These are phyloP conservation scores for Antitype chi DNA, from an alignment of 2,888 invertebrate genomes.

Conservation along the genomic window DNA sequence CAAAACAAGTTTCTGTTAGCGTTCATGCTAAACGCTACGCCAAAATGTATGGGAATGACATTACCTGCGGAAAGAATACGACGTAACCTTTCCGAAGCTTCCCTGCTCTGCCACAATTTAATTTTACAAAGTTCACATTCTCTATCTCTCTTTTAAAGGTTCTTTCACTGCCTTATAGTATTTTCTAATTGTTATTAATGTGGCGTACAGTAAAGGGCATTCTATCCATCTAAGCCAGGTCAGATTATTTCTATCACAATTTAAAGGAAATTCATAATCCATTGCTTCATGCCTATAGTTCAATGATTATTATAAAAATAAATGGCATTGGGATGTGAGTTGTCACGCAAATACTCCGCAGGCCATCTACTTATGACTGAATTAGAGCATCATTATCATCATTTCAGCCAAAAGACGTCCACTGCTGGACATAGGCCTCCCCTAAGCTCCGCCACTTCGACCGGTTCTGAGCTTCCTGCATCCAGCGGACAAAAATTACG, in stretches of 20 bases:
- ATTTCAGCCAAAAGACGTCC: no score
- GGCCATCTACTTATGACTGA: background rate
- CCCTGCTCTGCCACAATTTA: background rate
- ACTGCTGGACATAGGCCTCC: no score
- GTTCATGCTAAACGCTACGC: no score
- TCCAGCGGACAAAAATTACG: no score
- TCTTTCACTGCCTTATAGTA: background rate
- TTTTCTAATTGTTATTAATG: background rate
- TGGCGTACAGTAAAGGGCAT: background rate
- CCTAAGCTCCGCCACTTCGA: no score
- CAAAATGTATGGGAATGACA: no score
- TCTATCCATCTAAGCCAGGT: no score
- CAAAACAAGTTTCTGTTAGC: no score
- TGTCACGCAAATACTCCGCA: background rate
- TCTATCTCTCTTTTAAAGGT: background rate
- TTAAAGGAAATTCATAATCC: background rate
- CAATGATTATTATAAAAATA: background rate
- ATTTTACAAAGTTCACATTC: background rate
- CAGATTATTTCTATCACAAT: background rate
- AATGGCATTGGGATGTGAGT: background rate
- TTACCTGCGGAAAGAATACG: no score
- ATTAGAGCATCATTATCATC: background rate
- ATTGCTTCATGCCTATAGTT: background rate
- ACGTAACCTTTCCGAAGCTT: no score
- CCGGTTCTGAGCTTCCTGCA: no score